phyloP scores from a whole-genome alignment of 2,888 invertebrate genomes.

The Anticlea derivata region DNA sequence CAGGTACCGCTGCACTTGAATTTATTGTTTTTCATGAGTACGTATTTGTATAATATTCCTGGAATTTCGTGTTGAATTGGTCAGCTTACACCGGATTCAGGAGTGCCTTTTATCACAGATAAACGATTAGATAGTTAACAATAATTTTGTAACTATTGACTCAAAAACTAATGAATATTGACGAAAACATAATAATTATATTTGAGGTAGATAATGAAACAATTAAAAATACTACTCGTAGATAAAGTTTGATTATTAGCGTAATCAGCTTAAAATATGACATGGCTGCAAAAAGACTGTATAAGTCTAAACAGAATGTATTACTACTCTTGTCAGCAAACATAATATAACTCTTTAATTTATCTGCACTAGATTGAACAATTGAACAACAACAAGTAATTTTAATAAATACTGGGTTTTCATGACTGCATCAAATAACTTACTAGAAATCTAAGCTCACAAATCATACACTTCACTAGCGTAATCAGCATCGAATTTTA shows the following conservation, averaged over 20 bases:
- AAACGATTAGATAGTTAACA: conserved; percentile 31
- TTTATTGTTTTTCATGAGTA: not conserved
- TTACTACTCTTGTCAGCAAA: not conserved
- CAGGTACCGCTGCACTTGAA: not conserved
- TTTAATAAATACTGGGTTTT: not conserved
- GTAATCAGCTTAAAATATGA: conserved; percentile 2
- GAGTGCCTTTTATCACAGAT: conserved; percentile 32
- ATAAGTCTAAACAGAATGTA: not conserved
- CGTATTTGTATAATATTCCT: conserved; percentile 1
- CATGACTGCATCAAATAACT: not conserved
- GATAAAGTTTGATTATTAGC: conserved; percentile 4
- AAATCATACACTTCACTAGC: conserved; percentile 5
- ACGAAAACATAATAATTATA: conserved; percentile 4
- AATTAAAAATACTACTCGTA: not conserved
- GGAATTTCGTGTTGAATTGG: conserved; percentile 3
- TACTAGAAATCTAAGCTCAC: not conserved
- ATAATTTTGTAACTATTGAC: conserved; percentile 27
- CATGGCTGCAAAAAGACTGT: not conserved
- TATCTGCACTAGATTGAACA: not conserved
- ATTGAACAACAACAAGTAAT: not conserved
- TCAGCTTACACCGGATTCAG: conserved; percentile 23
- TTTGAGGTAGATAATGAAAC: not conserved
- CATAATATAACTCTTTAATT: not conserved
- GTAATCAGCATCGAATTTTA: conserved; percentile 18
- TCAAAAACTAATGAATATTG: conserved; percentile 8